Evolutionary conservation across 1,140 invertebrate species (phyloP).

Genomic region (Drosophila repletoides): DNA sequence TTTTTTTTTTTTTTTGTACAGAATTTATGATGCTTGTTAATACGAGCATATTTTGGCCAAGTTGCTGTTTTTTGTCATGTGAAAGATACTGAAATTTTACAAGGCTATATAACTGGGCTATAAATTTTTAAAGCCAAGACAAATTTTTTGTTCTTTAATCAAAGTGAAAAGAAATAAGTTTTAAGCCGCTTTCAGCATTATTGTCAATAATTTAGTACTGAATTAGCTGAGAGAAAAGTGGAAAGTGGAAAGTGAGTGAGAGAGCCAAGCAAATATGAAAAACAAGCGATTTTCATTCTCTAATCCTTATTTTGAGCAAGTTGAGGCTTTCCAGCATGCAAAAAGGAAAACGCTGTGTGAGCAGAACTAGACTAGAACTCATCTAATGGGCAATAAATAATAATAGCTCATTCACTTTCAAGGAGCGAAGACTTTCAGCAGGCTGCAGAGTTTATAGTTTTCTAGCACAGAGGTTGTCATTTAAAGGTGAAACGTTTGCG

Average conservation of each 20-base stretch:
- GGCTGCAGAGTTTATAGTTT: no score
- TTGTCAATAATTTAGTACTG: no score
- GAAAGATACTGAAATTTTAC: slow-evolving; percentile 30
- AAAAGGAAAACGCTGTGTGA: slow-evolving; percentile 38
- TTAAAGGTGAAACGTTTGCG: no score
- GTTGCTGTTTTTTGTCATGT: slow-evolving; percentile 22
- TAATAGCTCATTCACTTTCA: slow-evolving; percentile 48
- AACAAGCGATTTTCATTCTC: background rate
- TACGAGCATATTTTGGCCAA: slow-evolving; percentile 30
- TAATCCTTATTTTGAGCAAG: slow-evolving; percentile 3
- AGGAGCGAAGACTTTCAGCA: no score
- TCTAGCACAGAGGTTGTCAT: no score
- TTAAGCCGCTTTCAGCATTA: background rate
- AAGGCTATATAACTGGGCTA: slow-evolving; percentile 29
- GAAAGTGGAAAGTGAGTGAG: no score
- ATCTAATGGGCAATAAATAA: slow-evolving; percentile 48
- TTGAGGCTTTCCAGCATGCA: slow-evolving; percentile 16
- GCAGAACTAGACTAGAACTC: no score
- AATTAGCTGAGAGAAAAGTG: no score
- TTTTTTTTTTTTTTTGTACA: slow-evolving; percentile 23
- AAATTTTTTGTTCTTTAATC: slow-evolving; percentile 28
- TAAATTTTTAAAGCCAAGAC: slow-evolving; percentile 46
- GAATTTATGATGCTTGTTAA: slow-evolving; percentile 58
- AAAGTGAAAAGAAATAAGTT: slow-evolving; percentile 28
- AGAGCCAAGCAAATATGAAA: background rate